Percentiles rank a stretch among this genome's conserved stretches.
phyloP scores from a whole-genome alignment of 2,888 invertebrate genomes.

The Drosophila acutilabella region DNA sequence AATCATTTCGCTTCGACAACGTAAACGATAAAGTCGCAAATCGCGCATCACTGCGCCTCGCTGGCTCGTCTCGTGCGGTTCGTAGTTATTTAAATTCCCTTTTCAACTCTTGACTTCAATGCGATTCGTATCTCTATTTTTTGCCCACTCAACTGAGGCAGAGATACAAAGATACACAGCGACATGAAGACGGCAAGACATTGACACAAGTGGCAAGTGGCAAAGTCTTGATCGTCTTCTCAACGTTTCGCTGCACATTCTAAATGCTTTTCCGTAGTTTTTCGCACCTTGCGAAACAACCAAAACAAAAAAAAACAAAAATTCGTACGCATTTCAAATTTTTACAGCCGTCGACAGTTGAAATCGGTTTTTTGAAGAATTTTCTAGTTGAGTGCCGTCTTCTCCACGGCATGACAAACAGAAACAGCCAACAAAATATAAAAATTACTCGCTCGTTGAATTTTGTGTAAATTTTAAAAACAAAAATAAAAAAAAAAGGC shows the following conservation, averaged over 20 bases:
- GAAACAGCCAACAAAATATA: conserved; percentile 60
- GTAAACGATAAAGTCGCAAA: conserved; percentile 84
- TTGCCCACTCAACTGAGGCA: conserved; percentile 73
- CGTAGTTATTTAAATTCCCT: conserved; percentile 48
- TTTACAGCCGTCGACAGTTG: not conserved
- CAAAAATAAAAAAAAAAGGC: conserved; percentile 13
- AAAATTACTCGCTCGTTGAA: conserved; percentile 65
- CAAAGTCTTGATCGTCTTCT: conserved; percentile 64
- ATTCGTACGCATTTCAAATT: conserved; percentile 75
- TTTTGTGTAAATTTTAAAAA: conserved; percentile 61
- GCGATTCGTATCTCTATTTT: conserved; percentile 43
- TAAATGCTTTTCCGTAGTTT: conserved; percentile 78
- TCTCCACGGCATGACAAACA: conserved; percentile 71
- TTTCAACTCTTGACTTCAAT: conserved; percentile 26
- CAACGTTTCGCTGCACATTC: conserved; percentile 83
- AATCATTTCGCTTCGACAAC: conserved; percentile 85
- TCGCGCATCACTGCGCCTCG: conserved; percentile 81
- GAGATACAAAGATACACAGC: not conserved
- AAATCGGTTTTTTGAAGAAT: conserved; percentile 34
- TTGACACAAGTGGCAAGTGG: conserved; percentile 35
- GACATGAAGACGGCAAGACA: conserved; percentile 7
- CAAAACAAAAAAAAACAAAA: not conserved
- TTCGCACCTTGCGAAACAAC: conserved; percentile 77
- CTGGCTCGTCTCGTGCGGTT: conserved; percentile 75
- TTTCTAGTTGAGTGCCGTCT: conserved; percentile 68